Evolutionary conservation across 2,797 vertebrate genomes (phyloP).

Genomic region (Pseudomugil gertrudae): DNA sequence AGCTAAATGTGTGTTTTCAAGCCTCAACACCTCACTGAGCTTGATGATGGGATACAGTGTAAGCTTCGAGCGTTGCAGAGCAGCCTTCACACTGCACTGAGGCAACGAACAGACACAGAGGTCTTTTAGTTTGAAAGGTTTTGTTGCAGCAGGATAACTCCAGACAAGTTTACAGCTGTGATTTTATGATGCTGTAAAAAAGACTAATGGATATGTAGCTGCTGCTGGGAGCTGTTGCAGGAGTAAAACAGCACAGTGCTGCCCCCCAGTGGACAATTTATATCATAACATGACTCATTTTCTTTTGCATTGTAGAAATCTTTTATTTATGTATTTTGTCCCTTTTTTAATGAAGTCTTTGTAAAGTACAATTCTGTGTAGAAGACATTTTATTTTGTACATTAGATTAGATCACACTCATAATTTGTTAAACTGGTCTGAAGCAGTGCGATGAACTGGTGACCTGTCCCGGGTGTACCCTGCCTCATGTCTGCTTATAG

Average conservation of each 20-base stretch:
- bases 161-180: background rate
- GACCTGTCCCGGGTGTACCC: too few species aligned
- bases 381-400: too few species aligned
- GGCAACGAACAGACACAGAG: slow-evolving; percentile 26
- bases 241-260: slow-evolving; percentile 24
- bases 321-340: too few species aligned
- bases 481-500: too few species aligned
- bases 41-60: slow-evolving; percentile 39
- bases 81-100: slow-evolving; percentile 11
- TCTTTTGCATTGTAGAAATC: background rate
- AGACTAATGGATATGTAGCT: slow-evolving; percentile 22
- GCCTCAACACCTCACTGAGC: slow-evolving; percentile 13
- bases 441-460: too few species aligned
- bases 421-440: background rate
- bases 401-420: background rate
- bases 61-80: slow-evolving; percentile 35
- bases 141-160: slow-evolving; percentile 24
- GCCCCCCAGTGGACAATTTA: slow-evolving; percentile 52
- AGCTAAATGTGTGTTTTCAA: slow-evolving; percentile 36
- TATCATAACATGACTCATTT: background rate
- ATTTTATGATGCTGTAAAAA: slow-evolving; percentile 18
- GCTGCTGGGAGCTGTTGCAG: slow-evolving; percentile 7
- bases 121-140: slow-evolving; percentile 28
- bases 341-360: too few species aligned
- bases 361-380: too few species aligned